Evolutionary conservation across 2,797 vertebrate species (phyloP), one percentile per base, ranked within the genome.

Genomic region (Crenuchus spilurus): DNA sequence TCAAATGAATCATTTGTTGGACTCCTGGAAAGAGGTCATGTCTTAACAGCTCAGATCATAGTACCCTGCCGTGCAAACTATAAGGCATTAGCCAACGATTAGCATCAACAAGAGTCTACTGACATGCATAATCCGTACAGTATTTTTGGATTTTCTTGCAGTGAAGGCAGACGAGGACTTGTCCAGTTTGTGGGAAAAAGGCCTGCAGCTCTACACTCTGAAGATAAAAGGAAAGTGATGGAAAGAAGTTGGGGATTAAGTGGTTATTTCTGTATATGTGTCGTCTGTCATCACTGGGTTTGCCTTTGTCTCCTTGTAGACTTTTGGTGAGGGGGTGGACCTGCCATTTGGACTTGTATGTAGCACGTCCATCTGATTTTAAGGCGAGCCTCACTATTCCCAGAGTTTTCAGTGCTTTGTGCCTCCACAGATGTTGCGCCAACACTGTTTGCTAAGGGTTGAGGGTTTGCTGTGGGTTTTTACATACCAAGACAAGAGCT

Each of bases 181-280:
- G 73, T 61, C 73, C 46, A 20, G 16, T 18, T 6, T 20, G 46
- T 54, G 65, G 66, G 73, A 75, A 75, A 75, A 61, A 54, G 46
- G 65, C 73, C 73, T 54, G 35, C 55, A 75, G 74, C 74, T 63
- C 74, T 63, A 70, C 74, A 76, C 37, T n/a, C 49, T 22, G 28
- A 61, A 61, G 68, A 71, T 71, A 68, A 80, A 75, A 72, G 49
- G 77, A 66, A 82, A 79, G 55, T 70, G 77, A 77, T 69, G 70
- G 63, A 77, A 77, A 80, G 74, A 76, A 77, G 70, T 65, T 42
- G 46, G 51, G 80, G 80, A 79, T 82, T 82, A 80, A 37, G 80
- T 26, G 52, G 74, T 60, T 79, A 75, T 79, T 77, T 74, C 61
- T 76, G 75, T 77, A 79, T 74, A 82, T 79, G 67, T 82, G 77